Evolutionary conservation across 1,140 invertebrate species (phyloP), one percentile per base, ranked within the genome.

Genomic region (Tetragonula clypearis): DNA sequence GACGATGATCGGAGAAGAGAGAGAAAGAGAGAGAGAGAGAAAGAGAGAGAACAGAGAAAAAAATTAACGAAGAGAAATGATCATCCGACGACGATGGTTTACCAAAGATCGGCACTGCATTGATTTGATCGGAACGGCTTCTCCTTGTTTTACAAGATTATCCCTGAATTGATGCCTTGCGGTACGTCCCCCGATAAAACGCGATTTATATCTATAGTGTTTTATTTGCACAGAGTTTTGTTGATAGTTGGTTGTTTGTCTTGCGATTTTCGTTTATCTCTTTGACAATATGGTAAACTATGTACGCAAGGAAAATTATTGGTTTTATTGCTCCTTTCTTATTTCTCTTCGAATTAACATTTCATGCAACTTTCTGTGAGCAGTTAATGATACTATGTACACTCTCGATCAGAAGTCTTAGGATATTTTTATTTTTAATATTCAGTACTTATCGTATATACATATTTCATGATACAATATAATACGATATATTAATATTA

Each of bases 31-130:
- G 66, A 11, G 11, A 2, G 30, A 9, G 30, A 23, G 4, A 62
- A 15, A 14, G n/a, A 17, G 72, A 49, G 56, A 26, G 55, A 41
- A 21, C 0, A 49, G 41, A 17, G 21, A 1, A 21, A n/a, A 49
- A 19, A 72, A 49, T 73, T 58, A 19, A 80, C 69, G 23, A 62
- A 76, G 66, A 82, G 41, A 53, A 62, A 86, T 83, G 74, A 80
- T 85, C 49, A 68, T 81, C n/a, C 84, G 3, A 9, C 3, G 19
- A 9, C 53, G 60, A 85, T 58, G 84, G 84, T 75, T 81, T 81
- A 80, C 84, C 84, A 53, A 81, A 74, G 78, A 85, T 85, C 71
- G 55, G 9, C 21, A 58, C 68, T 69, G 77, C 56, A 79, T 73
- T 41, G 68, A 71, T 55, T 85, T 21, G 30, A 75, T 81, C 62